Base-by-base conservation (phyloP, 2,113 vertebrate genomes). In the Girardinichthys multiradiatus region DNA sequence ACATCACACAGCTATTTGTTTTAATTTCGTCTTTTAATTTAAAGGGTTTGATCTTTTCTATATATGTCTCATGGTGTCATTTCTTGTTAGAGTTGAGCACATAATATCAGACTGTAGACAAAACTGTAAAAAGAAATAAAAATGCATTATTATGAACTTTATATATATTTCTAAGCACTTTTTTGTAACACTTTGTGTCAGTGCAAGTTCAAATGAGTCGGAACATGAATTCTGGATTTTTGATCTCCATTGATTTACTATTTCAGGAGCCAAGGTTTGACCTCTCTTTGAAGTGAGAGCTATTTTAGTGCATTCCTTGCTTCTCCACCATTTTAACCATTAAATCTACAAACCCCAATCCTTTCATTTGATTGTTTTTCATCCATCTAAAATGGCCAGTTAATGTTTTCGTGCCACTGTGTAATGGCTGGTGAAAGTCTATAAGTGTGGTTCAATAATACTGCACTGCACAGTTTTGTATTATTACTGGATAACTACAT, bases 171-270 rank as follows among this genome's bases (percentile, higher is more conserved):
- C 42, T 3, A 29, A 28, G 62, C 24, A 21, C 12, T 45, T 2
- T 31, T 51, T 45, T 37, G 28, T 0, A 10, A 71, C 42, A 59
- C 27, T 67, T 19, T 57, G 57, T 6, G 3, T 27, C 45, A 12
- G 6, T 4, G 21, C 45, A 27, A 59, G 10, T 54, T 9, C 15
- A 33, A 21, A 12, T 11, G 51, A 68, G 13, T 30, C 30, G 48
- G 51, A 73, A 72, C 76, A 64, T 74, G 69, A 76, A 70, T 70
- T 74, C 70, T 67, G 58, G 21, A 39, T 64, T 59, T 66, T 84
- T 31, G 54, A 83, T 80, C 57, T 75, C 42, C 74, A 89, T 89
- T 88, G 90, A 90, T 88, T 84, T 80, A 24, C 74, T 57, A 74
- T 87, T 90, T 76, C 45, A 45, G 48, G 30, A 77, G 73, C 76